A percentile compares a stretch with the other conserved stretches of the same genome.
Evolutionary conservation across 1,140 invertebrate species (phyloP).

Genomic region (Heliconius himera): DNA sequence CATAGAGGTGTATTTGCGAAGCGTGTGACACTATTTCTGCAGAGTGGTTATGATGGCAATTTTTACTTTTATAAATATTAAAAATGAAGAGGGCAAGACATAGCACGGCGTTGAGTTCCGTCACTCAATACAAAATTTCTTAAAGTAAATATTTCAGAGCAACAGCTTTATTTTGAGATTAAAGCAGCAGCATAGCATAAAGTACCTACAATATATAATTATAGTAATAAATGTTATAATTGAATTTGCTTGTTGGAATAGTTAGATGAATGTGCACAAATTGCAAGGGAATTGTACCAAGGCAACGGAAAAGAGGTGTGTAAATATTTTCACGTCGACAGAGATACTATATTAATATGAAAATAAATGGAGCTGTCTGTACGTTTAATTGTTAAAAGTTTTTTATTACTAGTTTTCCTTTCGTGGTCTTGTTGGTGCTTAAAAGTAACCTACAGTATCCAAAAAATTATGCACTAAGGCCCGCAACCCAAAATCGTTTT

Average conservation of each 20-base stretch:
- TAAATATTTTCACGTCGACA: slow-evolving; percentile 32
- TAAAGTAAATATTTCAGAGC: no score
- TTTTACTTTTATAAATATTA: no score
- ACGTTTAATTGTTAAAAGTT: not conserved
- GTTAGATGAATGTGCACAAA: slow-evolving; percentile 20
- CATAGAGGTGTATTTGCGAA: no score
- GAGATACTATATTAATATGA: not conserved
- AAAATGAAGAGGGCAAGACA: no score
- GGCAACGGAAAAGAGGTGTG: slow-evolving; percentile 34
- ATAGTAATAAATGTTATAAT: slow-evolving; percentile 22
- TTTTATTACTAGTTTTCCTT: not conserved
- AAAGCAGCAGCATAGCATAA: not conserved
- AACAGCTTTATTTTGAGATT: not conserved
- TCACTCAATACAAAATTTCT: no score
- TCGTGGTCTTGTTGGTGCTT: no score
- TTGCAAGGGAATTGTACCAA: slow-evolving; percentile 12
- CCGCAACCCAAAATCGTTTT: no score
- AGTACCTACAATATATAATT: slow-evolving; percentile 16
- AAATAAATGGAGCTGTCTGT: not conserved
- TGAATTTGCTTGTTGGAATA: slow-evolving; percentile 20
- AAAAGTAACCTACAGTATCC: no score
- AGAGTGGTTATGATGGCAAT: no score
- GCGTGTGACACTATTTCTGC: no score
- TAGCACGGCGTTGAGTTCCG: no score
- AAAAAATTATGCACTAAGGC: no score